A percentile compares a stretch with the other conserved stretches of the same genome.
These are phyloP conservation scores for Sminthurides aquaticus DNA, from an alignment of 2,888 invertebrate genomes.

Conservation along the genomic window DNA sequence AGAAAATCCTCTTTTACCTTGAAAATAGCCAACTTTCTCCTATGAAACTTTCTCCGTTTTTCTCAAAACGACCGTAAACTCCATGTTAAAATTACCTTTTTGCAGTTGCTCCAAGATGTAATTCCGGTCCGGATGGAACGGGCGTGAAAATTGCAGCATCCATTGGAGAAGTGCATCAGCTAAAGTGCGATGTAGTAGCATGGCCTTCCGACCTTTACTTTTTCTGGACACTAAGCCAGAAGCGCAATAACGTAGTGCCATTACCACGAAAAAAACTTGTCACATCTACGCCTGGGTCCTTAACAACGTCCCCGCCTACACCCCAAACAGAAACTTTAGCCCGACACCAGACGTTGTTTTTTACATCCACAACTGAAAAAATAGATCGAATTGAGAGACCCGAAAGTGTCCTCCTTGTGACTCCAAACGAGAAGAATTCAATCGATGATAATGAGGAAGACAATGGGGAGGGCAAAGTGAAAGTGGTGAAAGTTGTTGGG, in stretches of 20 bases:
- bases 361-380: too few relatives aligned
- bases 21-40: too few relatives aligned
- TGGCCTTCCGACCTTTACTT: conserved; percentile 42
- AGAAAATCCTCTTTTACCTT: too few relatives aligned
- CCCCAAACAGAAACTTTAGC: neutral
- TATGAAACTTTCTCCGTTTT: too few relatives aligned
- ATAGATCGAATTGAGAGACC: neutral
- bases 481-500: neutral
- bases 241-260: conserved; percentile 16
- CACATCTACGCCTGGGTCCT: conserved; percentile 11
- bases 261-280: conserved; percentile 9
- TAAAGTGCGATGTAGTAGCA: conserved; percentile 36
- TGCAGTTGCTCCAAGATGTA: conserved; percentile 38
- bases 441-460: neutral
- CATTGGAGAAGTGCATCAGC: conserved; percentile 34
- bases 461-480: too few relatives aligned
- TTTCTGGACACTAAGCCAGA: conserved; percentile 39
- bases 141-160: conserved; percentile 28
- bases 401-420: neutral
- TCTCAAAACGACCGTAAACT: too few relatives aligned
- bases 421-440: neutral
- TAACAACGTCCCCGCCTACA: too few relatives aligned
- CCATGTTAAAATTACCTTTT: too few relatives aligned
- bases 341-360: neutral
- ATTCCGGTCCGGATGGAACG: conserved; percentile 8